Base-by-base conservation (phyloP, 1,140 invertebrate species). In the Phymorhynchus buccinoides region DNA sequence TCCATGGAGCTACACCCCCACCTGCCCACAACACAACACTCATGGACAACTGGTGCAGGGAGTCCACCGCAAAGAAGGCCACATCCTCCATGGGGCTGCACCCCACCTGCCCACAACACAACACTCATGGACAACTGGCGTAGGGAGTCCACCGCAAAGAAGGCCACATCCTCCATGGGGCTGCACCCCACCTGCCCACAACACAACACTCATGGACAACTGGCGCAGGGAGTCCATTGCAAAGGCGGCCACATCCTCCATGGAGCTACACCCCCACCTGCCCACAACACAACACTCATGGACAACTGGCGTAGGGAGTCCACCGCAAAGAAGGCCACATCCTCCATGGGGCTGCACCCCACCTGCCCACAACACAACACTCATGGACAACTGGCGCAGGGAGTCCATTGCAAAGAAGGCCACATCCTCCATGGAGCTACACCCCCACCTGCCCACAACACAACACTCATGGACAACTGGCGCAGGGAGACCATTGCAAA, bases 321-420 rank as follows among this genome's bases (percentile, higher is more conserved):
- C 0, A 99, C 96, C 0, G 99, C 98, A 93, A 99, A 99, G 92
- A 99, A 98, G 1, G 98, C 96, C 86, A 99, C 98, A 89, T 99
- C 98, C 94, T 99, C 98, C 91, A 97, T 98, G 39, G 95, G 96
- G 94, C 97, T 99, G 91, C 98, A 99, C 1, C 98, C 98, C 0
- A 95, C 94, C 93, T 95, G 84, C 22, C 88, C 90, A 84, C 37
- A n/a, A n/a, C n/a, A n/a, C n/a, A n/a, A n/a, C n/a, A n/a, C n/a
- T 99, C 95, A 99, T 99, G 0, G 99, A 98, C 6, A 99, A 94
- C 91, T 99, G 99, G 35, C 98, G 94, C 6, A 99, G 93, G 3
- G 99, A 99, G 93, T 99, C 99, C 0, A 99, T 96, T 0, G 99
- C 98, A 93, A 99, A 99, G 92, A 99, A 98, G 1, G 98, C 96